Conservation (phyloP, 2,888 invertebrate species). For the Andrena flavipes region DNA sequence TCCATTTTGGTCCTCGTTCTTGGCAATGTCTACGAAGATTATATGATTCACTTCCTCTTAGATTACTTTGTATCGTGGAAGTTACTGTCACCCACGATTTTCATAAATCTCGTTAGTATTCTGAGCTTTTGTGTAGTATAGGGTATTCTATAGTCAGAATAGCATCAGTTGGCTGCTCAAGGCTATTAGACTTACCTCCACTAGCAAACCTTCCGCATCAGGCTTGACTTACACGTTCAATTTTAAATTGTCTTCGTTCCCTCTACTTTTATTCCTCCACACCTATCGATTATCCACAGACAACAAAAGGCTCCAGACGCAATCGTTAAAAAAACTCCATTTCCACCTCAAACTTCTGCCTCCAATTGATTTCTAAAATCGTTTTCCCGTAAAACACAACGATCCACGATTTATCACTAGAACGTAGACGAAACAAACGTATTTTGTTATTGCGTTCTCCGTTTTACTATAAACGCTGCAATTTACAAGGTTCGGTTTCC, state of each 20-base stretch:
- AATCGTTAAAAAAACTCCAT: neutral
- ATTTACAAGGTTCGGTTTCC: neutral
- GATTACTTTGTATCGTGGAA: too few relatives aligned
- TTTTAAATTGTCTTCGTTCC: neutral
- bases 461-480: neutral
- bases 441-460: neutral
- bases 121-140: too few relatives aligned
- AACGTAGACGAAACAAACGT: constrained; percentile 13
- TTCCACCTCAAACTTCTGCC: neutral
- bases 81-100: too few relatives aligned
- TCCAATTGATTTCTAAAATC: constrained; percentile 9
- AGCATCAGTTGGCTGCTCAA: too few relatives aligned
- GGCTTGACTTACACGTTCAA: neutral
- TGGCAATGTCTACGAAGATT: too few relatives aligned
- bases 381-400: constrained; percentile 1
- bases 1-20: too few relatives aligned
- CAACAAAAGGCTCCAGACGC: neutral
- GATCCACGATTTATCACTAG: neutral
- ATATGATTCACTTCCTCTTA: too few relatives aligned
- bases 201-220: too few relatives aligned
- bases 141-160: too few relatives aligned
- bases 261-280: neutral
- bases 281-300: neutral
- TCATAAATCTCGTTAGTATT: too few relatives aligned
- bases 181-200: too few relatives aligned